Evolutionary conservation across 2,113 vertebrate species (phyloP).

Genomic region (Camelus bactrianus): DNA sequence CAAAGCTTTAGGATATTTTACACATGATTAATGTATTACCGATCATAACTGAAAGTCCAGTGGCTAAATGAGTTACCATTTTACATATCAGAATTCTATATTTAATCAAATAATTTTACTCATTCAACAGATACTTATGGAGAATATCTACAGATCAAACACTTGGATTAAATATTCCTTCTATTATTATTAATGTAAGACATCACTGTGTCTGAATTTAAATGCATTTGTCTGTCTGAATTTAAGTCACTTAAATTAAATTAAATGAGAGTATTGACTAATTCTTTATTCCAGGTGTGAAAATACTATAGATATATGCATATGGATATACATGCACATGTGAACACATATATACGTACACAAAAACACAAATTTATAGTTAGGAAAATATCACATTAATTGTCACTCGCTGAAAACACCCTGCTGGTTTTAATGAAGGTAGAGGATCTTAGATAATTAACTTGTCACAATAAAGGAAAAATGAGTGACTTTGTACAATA

Average conservation of each 20-base stretch:
- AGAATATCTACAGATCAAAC: constrained; percentile 25
- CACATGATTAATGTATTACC: neutral
- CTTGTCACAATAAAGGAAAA: constrained; percentile 54
- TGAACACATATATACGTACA: neutral
- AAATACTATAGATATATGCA: neutral
- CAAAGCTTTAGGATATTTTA: constrained; percentile 45
- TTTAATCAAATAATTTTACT: neutral
- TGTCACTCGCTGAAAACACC: constrained; percentile 25
- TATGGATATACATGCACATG: neutral
- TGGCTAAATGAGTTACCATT: constrained; percentile 31
- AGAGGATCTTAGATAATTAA: constrained; percentile 55
- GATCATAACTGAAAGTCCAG: neutral
- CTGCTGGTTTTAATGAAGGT: constrained; percentile 54
- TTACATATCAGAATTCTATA: constrained; percentile 37
- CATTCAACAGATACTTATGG: neutral
- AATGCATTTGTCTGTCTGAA: neutral
- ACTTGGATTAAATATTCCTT: neutral
- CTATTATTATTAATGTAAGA: neutral
- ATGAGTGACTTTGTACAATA: constrained; percentile 58
- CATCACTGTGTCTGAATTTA: constrained; percentile 4
- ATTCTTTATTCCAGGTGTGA: neutral
- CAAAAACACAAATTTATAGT: constrained; percentile 7
- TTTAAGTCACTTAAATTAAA: too few relatives aligned
- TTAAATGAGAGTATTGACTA: neutral
- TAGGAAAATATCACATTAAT: constrained; percentile 25